A percentile compares a stretch with the other conserved stretches of the same genome.
Evolutionary conservation across 1,140 invertebrate genomes (phyloP).

Genomic region (Cydia fagiglandana): DNA sequence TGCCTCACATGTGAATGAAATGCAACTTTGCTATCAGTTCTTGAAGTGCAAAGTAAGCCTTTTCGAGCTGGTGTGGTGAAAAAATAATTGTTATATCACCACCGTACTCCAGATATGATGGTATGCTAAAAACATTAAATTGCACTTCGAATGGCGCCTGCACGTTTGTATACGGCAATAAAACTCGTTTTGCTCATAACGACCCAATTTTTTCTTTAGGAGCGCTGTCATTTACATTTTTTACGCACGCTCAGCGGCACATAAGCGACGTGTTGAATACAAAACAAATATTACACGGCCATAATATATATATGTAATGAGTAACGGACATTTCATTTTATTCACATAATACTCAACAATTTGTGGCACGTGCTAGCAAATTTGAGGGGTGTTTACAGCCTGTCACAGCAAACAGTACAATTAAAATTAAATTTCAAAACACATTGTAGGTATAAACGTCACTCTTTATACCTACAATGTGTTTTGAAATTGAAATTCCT

Average conservation of each 20-base stretch:
- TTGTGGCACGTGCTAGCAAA: neutral
- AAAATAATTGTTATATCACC: slow-evolving; percentile 5
- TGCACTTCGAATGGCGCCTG: slow-evolving; percentile 38
- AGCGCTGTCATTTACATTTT: slow-evolving; percentile 45
- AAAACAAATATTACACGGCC: slow-evolving; percentile 10
- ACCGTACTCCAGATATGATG: neutral
- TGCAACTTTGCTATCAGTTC: too few species aligned
- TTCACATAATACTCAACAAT: slow-evolving; percentile 4
- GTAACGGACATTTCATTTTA: slow-evolving; percentile 1
- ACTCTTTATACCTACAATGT: too few species aligned
- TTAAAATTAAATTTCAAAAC: neutral
- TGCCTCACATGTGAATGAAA: too few species aligned
- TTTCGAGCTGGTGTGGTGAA: too few species aligned
- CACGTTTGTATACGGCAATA: slow-evolving; percentile 47
- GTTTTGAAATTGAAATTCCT: too few species aligned
- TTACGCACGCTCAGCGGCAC: slow-evolving; percentile 21
- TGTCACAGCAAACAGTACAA: neutral
- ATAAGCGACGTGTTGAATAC: slow-evolving; percentile 28
- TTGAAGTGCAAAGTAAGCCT: too few species aligned
- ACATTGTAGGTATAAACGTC: neutral
- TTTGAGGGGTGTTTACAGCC: neutral
- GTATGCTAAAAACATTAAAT: slow-evolving; percentile 34
- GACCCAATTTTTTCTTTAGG: slow-evolving; percentile 45
- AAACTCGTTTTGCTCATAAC: slow-evolving; percentile 41
- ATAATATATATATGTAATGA: slow-evolving; percentile 9